A percentile compares a stretch with the other conserved stretches of the same genome.
Evolutionary conservation across 2,888 invertebrate species (phyloP).

Genomic region (Thecocarcelia acutangulata): DNA sequence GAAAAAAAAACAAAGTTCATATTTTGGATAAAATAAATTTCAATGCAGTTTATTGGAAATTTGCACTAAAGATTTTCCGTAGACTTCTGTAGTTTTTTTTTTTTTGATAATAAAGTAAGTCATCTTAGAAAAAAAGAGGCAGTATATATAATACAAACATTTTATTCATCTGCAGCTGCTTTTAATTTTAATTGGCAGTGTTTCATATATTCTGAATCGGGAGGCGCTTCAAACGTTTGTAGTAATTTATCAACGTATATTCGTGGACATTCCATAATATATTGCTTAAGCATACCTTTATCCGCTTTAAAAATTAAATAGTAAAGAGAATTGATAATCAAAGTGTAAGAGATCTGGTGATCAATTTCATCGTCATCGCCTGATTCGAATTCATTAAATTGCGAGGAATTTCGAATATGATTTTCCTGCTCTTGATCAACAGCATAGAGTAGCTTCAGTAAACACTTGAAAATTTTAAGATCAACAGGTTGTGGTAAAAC

Average conservation of each 20-base stretch:
- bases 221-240: constrained; percentile 60
- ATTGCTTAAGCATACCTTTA: constrained; percentile 60
- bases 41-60: too few species aligned
- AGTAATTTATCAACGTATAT: constrained; percentile 45
- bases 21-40: too few species aligned
- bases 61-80: too few species aligned
- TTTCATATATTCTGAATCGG: constrained; percentile 72
- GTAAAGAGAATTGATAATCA: constrained; percentile 68
- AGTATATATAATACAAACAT: not conserved
- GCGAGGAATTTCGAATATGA: constrained; percentile 63
- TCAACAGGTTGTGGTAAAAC: constrained; percentile 79
- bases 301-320: constrained; percentile 73
- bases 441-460: constrained; percentile 77
- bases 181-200: constrained; percentile 71
- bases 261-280: constrained; percentile 29
- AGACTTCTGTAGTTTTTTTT: too few species aligned
- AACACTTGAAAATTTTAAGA: constrained; percentile 75
- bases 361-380: constrained; percentile 73
- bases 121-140: too few species aligned
- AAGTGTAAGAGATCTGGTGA: constrained; percentile 72
- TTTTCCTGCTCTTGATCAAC: constrained; percentile 71
- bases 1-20: too few species aligned
- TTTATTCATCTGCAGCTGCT: constrained; percentile 52
- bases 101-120: too few species aligned
- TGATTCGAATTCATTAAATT: constrained; percentile 73